Percentiles rank a stretch among this genome's conserved stretches.
phyloP scores from a whole-genome alignment of 2,797 vertebrate genomes.

The Clarias platycephalus region DNA sequence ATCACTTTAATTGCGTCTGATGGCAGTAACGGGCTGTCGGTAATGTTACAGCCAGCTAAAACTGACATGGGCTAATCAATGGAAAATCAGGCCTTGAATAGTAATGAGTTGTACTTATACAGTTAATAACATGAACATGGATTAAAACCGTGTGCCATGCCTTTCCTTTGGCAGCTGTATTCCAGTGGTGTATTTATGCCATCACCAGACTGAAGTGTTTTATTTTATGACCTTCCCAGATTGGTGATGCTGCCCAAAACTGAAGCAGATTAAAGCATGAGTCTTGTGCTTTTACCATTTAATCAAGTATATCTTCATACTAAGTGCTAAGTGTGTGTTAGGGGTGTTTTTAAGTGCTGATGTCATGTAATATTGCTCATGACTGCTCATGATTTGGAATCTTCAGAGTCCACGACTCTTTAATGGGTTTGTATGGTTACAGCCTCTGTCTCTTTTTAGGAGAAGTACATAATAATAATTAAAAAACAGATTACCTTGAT shows the following conservation, averaged over 20 bases:
- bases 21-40: constrained; percentile 39
- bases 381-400: neutral
- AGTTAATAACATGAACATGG: neutral
- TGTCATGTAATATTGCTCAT: neutral
- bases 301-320: constrained; percentile 1
- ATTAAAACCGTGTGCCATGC: neutral
- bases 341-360: neutral
- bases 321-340: neutral
- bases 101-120: neutral
- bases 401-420: too few species aligned
- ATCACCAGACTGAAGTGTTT: constrained; percentile 14
- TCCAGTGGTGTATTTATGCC: constrained; percentile 28
- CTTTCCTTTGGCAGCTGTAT: constrained; percentile 18
- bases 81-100: neutral
- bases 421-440: neutral
- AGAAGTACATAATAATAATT: neutral
- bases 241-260: neutral
- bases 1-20: constrained; percentile 37
- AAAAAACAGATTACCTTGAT: neutral
- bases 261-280: constrained; percentile 35
- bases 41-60: constrained; percentile 40
- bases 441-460: neutral
- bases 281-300: constrained; percentile 19
- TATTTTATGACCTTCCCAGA: constrained; percentile 8
- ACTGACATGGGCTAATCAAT: constrained; percentile 30